Base-by-base conservation (phyloP, 2,888 invertebrate species). In the Chrysotoxum bicinctum region DNA sequence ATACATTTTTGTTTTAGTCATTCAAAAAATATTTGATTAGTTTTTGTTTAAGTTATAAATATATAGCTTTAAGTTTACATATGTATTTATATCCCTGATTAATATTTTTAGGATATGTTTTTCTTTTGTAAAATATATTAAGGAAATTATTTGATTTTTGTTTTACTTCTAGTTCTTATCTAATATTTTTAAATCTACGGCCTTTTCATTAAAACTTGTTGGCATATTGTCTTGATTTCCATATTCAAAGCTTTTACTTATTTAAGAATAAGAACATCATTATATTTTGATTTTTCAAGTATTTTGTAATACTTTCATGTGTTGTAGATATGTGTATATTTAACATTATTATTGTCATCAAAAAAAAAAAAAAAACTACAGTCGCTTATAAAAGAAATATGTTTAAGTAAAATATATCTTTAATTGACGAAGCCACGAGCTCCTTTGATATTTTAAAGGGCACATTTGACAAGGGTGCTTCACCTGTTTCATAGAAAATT, bases 41-140 rank as follows among this genome's bases (percentile, higher is more conserved):
- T 21, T 56, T 56, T n/a, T 32, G 6, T 35, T 37, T 37, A 58
- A 58, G 35, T 10, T 54, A 30, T 54, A 30, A 30, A 54, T 54
- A 54, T 30, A 54, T 58, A 37, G 21, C 14, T 32, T 19, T 54
- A 30, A 54, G n/a, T 37, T 58, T 21, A 3, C 14, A 58, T 58
- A 37, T 58, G 9, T 58, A 32, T 52, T 58, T 58, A 58, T 58
- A 58, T 58, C 58, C 58, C 58, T 58, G 58, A 58, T 21, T 37
- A 54, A 58, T 37, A 19, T 37, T 58, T 3, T 21, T 35, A 58
- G 58, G 58, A 58, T 37, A 35, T 58, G 37, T 58, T 16, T 37
- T 56, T 30, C 7, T 26, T n/a, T 56, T 12, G 1, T 32, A 58
- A 37, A 37, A 58, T 37, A 43, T 40, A 56, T 56, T 12, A 12